Evolutionary conservation across 2,888 invertebrate genomes (phyloP).

Genomic region (Anthophora plumipes): DNA sequence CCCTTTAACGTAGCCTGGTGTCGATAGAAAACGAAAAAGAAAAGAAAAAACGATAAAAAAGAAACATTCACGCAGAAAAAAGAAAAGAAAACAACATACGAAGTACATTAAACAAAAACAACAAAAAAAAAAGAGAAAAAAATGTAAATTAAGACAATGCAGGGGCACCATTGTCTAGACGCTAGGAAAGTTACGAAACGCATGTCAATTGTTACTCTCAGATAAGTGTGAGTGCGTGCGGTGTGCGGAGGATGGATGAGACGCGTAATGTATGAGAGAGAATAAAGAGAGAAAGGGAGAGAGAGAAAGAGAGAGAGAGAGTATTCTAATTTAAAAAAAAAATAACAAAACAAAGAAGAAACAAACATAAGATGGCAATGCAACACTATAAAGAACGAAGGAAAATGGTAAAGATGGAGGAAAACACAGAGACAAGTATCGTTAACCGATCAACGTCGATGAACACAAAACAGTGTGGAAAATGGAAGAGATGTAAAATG

Average conservation of each 20-base stretch:
- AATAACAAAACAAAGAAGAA: not conserved
- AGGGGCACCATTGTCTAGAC: slow-evolving; percentile 70
- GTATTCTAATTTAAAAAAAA: slow-evolving; percentile 53
- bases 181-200: slow-evolving; percentile 83
- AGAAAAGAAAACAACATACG: slow-evolving; percentile 11
- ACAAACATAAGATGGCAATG: not conserved
- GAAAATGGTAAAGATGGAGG: not conserved
- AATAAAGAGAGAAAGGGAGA: slow-evolving; percentile 35
- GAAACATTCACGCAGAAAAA: not conserved
- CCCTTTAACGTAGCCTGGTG: slow-evolving; percentile 23
- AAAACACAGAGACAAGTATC: not conserved
- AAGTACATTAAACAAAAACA: slow-evolving; percentile 6
- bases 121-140: not conserved
- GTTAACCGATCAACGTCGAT: slow-evolving; percentile 4
- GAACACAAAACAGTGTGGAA: not conserved
- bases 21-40: not conserved
- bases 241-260: slow-evolving; percentile 59
- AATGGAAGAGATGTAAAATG: not conserved
- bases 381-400: not conserved
- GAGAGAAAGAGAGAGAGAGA: slow-evolving; percentile 33
- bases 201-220: slow-evolving; percentile 83
- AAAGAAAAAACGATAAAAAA: no score
- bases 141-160: slow-evolving; percentile 52
- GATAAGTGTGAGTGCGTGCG: slow-evolving; percentile 78
- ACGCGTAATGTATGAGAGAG: slow-evolving; percentile 35